These are phyloP conservation scores for Ameiurus melas DNA, from an alignment of 2,113 vertebrate genomes.

Conservation along the genomic window DNA sequence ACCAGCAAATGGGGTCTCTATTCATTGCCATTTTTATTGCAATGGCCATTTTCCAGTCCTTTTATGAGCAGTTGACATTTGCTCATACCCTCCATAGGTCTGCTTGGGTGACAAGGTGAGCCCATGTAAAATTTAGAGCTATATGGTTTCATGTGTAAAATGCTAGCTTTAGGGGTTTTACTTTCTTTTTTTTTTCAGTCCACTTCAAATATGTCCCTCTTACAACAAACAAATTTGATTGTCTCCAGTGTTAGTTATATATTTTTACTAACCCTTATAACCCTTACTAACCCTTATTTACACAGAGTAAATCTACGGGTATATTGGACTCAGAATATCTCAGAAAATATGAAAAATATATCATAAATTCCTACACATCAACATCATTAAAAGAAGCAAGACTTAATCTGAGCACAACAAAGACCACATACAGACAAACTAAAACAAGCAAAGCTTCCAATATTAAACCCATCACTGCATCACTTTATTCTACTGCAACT, in stretches of 20 bases:
- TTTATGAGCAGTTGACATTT: conserved; percentile 71
- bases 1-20: conserved; percentile 55
- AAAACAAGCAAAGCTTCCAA: background rate
- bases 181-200: background rate
- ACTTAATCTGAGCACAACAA: background rate
- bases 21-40: conserved; percentile 62
- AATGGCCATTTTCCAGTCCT: conserved; percentile 55
- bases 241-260: conserved; percentile 19
- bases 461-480: background rate
- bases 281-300: conserved; percentile 1
- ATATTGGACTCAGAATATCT: background rate
- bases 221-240: background rate
- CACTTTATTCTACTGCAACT: background rate
- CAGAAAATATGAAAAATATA: background rate
- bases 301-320: background rate
- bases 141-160: conserved; percentile 33
- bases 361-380: background rate
- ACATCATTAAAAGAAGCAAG: background rate
- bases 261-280: conserved; percentile 21
- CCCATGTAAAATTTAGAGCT: conserved; percentile 38
- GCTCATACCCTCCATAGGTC: conserved; percentile 46
- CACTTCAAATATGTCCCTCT: conserved; percentile 15
- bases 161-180: conserved; percentile 4
- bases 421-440: background rate
- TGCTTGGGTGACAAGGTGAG: conserved; percentile 45